phyloP scores from a whole-genome alignment of 2,797 vertebrate genomes.

The Phylloscopus collybita region DNA sequence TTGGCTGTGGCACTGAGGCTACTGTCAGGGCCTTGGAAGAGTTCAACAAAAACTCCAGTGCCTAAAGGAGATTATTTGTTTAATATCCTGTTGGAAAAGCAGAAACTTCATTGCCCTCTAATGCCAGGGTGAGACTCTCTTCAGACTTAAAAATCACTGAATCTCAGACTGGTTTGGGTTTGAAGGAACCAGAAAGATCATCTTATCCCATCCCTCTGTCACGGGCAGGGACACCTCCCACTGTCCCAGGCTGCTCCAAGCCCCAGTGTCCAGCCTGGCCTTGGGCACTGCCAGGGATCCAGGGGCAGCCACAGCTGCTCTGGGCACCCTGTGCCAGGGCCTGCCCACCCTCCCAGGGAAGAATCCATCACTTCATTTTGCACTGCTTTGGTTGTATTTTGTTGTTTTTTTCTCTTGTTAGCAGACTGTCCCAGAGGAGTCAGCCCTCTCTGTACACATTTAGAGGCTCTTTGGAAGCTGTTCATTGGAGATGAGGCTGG shows the following conservation, averaged over 20 bases:
- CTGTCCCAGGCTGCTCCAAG: background rate
- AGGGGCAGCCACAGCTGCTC: background rate
- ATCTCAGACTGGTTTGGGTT: too few species aligned
- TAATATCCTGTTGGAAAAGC: background rate
- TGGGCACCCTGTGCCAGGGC: background rate
- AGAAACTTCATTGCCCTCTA: background rate
- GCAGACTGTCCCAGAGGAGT: background rate
- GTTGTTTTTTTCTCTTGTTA: background rate
- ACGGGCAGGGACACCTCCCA: background rate
- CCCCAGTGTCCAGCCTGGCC: background rate
- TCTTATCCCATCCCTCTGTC: accelerated
- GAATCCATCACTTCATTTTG: background rate
- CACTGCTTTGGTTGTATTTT: background rate
- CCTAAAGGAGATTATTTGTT: background rate
- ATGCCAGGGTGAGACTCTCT: background rate
- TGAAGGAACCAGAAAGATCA: background rate
- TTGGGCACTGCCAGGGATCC: background rate
- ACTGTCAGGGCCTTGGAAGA: background rate
- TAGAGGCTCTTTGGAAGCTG: background rate
- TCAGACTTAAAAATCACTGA: background rate
- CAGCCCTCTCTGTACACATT: background rate
- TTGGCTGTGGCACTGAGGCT: background rate
- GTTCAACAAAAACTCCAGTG: background rate
- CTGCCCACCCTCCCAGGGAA: background rate
- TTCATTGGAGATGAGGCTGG: background rate